Percentiles rank a stretch among this genome's conserved stretches.
Conservation (phyloP, 2,113 vertebrate species). For the Melanostigma gelatinosum region DNA sequence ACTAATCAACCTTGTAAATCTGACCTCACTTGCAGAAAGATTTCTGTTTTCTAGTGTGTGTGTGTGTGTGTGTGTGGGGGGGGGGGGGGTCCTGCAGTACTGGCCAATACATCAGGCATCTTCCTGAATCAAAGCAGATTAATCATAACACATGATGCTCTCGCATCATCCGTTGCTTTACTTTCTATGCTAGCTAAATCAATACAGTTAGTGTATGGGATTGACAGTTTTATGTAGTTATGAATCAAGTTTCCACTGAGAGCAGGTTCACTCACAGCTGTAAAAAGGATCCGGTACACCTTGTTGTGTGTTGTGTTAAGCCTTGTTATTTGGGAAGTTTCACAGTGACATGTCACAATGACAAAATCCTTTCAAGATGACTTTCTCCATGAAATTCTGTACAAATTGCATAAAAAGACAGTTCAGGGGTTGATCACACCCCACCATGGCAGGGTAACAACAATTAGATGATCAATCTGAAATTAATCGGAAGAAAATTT, state of each 20-base stretch:
- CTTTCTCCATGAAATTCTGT: neutral
- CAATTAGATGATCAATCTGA: neutral
- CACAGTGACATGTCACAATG: neutral
- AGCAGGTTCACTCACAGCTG: neutral
- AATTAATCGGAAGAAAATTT: neutral
- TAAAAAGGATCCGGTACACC: neutral
- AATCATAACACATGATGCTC: conserved; percentile 48
- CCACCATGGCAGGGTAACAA: neutral
- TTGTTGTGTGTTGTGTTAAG: neutral
- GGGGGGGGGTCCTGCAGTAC: no score
- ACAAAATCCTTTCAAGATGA: neutral
- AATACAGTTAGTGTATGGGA: neutral
- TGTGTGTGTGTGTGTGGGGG: no score
- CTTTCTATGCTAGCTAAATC: neutral
- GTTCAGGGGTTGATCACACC: neutral
- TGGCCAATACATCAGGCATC: conserved; percentile 23
- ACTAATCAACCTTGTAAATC: conserved; percentile 10
- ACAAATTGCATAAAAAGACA: neutral
- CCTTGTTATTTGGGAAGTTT: neutral
- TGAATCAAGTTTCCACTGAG: neutral
- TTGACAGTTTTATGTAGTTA: neutral
- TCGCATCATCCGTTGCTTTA: neutral
- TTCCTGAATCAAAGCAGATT: conserved; percentile 37
- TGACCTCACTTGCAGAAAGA: neutral
- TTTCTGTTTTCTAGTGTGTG: neutral